Base-by-base conservation (phyloP, 2,797 vertebrate genomes). In the Cryptoblepharus egeriae region DNA sequence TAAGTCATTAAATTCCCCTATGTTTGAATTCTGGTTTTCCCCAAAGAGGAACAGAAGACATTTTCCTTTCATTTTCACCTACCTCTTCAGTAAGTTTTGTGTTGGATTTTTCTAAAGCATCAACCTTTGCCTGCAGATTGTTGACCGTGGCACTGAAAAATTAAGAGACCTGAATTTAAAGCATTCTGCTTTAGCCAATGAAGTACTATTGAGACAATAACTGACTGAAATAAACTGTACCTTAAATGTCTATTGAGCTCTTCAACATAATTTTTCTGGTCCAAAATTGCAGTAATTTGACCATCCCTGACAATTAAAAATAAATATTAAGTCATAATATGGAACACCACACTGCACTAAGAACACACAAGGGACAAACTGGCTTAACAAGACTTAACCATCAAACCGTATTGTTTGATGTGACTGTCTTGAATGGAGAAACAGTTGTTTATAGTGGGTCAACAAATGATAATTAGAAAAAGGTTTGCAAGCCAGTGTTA, bases 251-350 rank as follows among this genome's bases (percentile, higher is more conserved):
- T 98, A 88, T 99, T 99, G 80, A 99, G 97, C 90, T 99, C 99
- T 94, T 99, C 99, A n/a, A 99, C 98, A 13, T 99, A 99, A 92
- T 99, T 99, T 94, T 99, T 99, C 96, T 99, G 99, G 89, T 99
- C 99, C 75, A 99, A 96, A 89, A 99, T 99, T 6, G 99, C 98
- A 52, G 99, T 99, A 94, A 99, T 99, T 92, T 99, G 98, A 61
- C 98, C 98, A 79, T 99, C 99, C 9, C 98, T 97, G 96, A 68
- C 58, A 85, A 78, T 78, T 73, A 37, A 76, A 13, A 55, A 81
- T 52, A 45, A 49, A 1, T 1, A 7, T 20, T 84, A 81, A 83
- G 49, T 6, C 67, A 26, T 13, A 24, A 2, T n/a, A 37, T 37
- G 15, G 71, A 37, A 73, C 28, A 35, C 16, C 42, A 3, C 4